phyloP scores from a whole-genome alignment of 1,140 invertebrate genomes.

The Eurosta solidaginis region DNA sequence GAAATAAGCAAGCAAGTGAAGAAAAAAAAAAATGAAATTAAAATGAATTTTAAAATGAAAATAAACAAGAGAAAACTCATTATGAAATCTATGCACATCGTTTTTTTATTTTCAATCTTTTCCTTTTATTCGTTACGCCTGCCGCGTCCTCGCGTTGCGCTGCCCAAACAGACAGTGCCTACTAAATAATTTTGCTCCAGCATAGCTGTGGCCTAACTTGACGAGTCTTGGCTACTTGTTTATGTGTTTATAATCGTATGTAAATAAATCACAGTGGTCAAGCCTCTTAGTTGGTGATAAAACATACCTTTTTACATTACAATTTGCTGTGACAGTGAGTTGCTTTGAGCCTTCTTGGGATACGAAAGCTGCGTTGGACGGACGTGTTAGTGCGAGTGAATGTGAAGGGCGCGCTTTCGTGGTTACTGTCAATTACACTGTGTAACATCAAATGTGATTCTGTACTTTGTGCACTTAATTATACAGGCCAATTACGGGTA shows the following conservation, averaged over 20 bases:
- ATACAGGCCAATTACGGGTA: too few relatives aligned
- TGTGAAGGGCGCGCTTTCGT: background rate
- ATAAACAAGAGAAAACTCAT: slow-evolving; percentile 31
- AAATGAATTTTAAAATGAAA: background rate
- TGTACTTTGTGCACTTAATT: too few relatives aligned
- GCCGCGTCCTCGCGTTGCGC: too few relatives aligned
- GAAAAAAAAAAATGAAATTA: background rate
- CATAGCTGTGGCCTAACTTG: background rate
- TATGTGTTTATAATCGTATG: background rate
- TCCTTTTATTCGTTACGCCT: slow-evolving; percentile 15
- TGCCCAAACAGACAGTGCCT: background rate
- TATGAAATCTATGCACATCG: slow-evolving; percentile 34
- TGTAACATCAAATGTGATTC: too few relatives aligned
- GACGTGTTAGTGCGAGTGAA: background rate
- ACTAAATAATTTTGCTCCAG: background rate
- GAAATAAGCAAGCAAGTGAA: background rate
- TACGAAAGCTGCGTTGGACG: too few relatives aligned
- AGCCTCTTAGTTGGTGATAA: background rate
- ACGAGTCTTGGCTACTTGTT: background rate
- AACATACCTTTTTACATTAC: too few relatives aligned
- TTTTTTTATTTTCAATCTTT: slow-evolving; percentile 25
- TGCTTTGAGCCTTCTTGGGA: too few relatives aligned
- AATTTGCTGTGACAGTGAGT: too few relatives aligned
- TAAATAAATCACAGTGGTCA: slow-evolving; percentile 15
- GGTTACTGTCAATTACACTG: background rate